These are phyloP conservation scores for Tarsius wallacei DNA, from an alignment of 2,797 vertebrate species.

Conservation along the genomic window DNA sequence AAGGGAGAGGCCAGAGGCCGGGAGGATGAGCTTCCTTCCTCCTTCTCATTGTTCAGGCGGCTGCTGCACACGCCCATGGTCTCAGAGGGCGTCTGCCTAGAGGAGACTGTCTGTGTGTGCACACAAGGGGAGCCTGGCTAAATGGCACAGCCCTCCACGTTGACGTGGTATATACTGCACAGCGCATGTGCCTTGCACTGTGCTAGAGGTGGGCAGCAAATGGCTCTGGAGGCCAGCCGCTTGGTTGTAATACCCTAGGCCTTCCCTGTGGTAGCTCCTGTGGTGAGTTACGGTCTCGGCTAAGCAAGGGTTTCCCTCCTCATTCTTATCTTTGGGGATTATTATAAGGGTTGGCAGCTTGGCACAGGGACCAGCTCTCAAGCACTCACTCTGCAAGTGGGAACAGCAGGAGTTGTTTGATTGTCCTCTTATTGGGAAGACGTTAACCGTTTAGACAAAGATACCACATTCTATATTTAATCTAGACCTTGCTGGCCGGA, in stretches of 20 bases:
- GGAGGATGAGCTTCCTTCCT: constrained; percentile 87
- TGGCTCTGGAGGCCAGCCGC: not conserved
- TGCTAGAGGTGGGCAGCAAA: not conserved
- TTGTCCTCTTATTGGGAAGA: constrained; percentile 7
- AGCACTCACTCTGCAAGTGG: not conserved
- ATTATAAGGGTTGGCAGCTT: not conserved
- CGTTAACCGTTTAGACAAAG: constrained; percentile 16
- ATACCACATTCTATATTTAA: constrained; percentile 1
- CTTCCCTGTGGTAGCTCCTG: not conserved
- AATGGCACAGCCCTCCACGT: not conserved
- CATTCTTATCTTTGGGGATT: not conserved
- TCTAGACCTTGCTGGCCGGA: not conserved
- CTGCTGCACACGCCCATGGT: not conserved
- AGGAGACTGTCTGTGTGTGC: constrained; percentile 49
- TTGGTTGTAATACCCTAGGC: not conserved
- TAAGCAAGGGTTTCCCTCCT: constrained; percentile 1
- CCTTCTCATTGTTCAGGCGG: constrained; percentile 77
- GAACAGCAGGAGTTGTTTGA: not conserved
- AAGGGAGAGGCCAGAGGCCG: constrained; percentile 76
- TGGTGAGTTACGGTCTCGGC: not conserved
- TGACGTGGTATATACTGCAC: not conserved
- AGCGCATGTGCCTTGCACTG: not conserved
- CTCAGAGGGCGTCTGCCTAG: constrained; percentile 57
- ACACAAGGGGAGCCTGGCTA: constrained; percentile 26
- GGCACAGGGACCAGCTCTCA: not conserved